phyloP scores from a whole-genome alignment of 2,888 invertebrate species.

The Deroplatys truncata region DNA sequence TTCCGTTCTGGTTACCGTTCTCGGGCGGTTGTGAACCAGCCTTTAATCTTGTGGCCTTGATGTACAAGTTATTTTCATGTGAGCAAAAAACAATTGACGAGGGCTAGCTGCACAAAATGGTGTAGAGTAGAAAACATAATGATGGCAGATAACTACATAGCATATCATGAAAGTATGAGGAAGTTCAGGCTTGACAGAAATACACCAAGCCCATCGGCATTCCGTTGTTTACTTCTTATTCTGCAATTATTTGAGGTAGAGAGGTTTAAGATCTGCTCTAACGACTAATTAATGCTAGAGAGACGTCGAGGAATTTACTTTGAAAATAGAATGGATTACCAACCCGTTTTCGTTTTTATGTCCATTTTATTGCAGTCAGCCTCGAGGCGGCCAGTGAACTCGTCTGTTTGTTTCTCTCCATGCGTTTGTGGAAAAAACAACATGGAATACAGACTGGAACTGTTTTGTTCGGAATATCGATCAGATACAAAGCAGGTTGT shows the following conservation, averaged over 20 bases:
- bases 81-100: too few species aligned
- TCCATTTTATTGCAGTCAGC: neutral
- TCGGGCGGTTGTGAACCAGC: too few species aligned
- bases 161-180: neutral
- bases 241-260: neutral
- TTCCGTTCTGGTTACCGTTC: too few species aligned
- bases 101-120: too few species aligned
- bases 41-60: too few species aligned
- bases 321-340: neutral
- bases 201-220: neutral
- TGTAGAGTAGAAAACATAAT: too few species aligned
- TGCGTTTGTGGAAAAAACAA: neutral
- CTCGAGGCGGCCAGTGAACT: neutral
- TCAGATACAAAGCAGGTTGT: too few species aligned
- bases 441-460: too few species aligned
- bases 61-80: too few species aligned
- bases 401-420: neutral
- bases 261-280: neutral
- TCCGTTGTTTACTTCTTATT: neutral
- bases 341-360: neutral
- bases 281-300: neutral
- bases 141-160: too few species aligned
- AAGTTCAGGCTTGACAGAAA: neutral
- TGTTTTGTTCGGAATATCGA: too few species aligned
- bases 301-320: neutral